These are phyloP conservation scores for Sitophilus oryzae DNA, from an alignment of 1,140 invertebrate species.

Conservation along the genomic window DNA sequence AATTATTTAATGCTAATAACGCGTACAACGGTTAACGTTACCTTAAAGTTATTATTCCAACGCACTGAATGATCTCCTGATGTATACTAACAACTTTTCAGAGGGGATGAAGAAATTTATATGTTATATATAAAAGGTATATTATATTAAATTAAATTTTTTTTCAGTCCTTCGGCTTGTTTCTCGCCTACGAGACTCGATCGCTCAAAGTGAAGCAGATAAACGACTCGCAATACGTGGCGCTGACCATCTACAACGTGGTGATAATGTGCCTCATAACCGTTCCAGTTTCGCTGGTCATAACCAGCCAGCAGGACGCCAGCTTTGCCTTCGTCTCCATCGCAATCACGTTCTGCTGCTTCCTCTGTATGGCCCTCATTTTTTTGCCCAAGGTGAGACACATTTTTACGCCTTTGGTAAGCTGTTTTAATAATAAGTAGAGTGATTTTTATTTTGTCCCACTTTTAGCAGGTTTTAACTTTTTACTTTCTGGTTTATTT, in stretches of 20 bases:
- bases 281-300: conserved; percentile 93
- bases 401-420: no score
- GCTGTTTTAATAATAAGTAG: no score
- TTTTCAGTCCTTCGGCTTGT: conserved; percentile 82
- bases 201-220: conserved; percentile 92
- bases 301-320: conserved; percentile 93
- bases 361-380: conserved; percentile 94
- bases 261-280: conserved; percentile 96
- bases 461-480: no score
- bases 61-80: no score
- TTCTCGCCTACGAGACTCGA: conserved; percentile 95
- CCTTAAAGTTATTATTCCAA: no score
- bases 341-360: conserved; percentile 94
- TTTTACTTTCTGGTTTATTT: no score
- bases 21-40: no score
- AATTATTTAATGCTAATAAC: no score
- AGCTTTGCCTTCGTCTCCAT: conserved; percentile 94
- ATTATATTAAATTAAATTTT: neutral
- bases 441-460: no score
- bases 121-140: no score
- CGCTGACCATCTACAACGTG: conserved; percentile 99
- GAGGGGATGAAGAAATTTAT: no score
- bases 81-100: no score
- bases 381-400: conserved; percentile 92
- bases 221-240: conserved; percentile 94